Percentiles rank a stretch among this genome's conserved stretches.
These are phyloP conservation scores for Aegithalos caudatus DNA, from an alignment of 2,113 vertebrate species.

Conservation along the genomic window DNA sequence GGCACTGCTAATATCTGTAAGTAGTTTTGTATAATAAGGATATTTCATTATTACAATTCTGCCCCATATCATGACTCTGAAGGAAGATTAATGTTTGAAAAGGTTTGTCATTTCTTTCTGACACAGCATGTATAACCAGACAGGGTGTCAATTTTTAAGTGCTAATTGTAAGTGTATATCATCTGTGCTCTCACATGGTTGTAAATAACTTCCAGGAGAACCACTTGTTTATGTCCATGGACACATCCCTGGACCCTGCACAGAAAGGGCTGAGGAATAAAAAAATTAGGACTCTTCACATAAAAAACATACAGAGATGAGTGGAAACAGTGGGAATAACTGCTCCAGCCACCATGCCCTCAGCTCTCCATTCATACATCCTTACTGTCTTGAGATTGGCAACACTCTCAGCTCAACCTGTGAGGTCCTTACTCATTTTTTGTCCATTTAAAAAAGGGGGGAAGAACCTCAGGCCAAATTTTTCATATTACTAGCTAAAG, in stretches of 20 bases:
- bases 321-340: not conserved
- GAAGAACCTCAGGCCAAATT: not conserved
- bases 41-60: not conserved
- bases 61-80: not conserved
- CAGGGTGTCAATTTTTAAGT: not conserved
- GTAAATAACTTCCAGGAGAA: not conserved
- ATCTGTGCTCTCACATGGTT: not conserved
- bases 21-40: conserved; percentile 66
- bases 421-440: not conserved
- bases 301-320: not conserved
- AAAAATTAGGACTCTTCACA: not conserved
- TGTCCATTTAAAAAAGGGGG: not conserved
- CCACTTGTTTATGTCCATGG: not conserved
- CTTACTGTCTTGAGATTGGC: not conserved
- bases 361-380: not conserved
- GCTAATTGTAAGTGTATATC: not conserved
- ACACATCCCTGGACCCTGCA: not conserved
- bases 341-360: not conserved
- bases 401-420: not conserved
- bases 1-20: conserved; percentile 99
- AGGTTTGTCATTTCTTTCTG: not conserved
- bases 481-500: not conserved
- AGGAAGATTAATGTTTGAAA: not conserved
- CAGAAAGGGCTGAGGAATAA: not conserved
- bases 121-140: not conserved